Evolutionary conservation across 2,797 vertebrate genomes (phyloP).

Genomic region (Bradypodion pumilum): DNA sequence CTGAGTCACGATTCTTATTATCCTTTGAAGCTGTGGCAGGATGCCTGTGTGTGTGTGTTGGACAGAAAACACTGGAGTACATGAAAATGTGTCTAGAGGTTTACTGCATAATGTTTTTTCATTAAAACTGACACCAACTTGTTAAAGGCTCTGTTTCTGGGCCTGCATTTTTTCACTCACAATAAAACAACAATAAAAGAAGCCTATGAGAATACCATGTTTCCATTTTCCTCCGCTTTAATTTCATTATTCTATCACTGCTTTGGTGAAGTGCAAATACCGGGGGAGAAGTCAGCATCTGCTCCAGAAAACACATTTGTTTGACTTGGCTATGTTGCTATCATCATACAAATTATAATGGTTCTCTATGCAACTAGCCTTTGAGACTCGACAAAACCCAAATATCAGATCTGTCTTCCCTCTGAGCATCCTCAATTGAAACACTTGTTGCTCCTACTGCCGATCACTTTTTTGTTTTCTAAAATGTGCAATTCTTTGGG

Average conservation of each 20-base stretch:
- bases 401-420: neutral
- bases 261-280: neutral
- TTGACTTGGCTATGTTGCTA: accelerated
- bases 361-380: neutral
- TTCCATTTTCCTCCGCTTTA: neutral
- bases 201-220: neutral
- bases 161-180: neutral
- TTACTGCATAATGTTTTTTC: neutral
- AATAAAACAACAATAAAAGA: neutral
- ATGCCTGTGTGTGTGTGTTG: neutral
- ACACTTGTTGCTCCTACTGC: too few relatives aligned
- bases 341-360: neutral
- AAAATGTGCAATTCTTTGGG: neutral
- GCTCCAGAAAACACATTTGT: slow-evolving; percentile 3
- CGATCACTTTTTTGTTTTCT: neutral
- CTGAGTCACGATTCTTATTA: neutral
- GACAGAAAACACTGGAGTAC: neutral
- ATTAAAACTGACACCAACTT: neutral
- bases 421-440: neutral
- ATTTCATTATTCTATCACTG: neutral
- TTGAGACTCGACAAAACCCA: neutral
- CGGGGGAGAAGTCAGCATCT: neutral
- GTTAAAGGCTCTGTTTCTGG: neutral
- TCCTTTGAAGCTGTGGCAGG: neutral
- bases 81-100: neutral